Evolutionary conservation across 2,888 invertebrate species (phyloP), one percentile per base, ranked within the genome.

Genomic region (Augiades crinisus): DNA sequence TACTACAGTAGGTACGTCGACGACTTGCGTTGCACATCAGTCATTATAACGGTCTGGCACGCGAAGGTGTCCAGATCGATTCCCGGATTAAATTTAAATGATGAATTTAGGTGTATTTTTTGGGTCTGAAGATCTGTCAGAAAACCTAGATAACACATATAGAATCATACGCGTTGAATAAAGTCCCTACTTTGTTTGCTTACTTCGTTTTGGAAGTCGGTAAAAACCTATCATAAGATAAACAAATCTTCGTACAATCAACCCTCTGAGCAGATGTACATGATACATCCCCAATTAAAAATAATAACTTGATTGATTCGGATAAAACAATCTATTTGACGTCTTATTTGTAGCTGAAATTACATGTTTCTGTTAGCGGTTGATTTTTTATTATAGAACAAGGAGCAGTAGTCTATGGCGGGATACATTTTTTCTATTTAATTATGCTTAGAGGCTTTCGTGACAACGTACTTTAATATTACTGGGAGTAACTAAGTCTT

Each of bases 301-400:
- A 68, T 82, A 84, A 86, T 78, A 74, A 74, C 73, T 76, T 77
- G 75, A 81, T 82, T 76, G 77, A 74, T 79, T 78, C 68, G 65
- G 70, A 68, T 69, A 70, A 70, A 81, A 79, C 77, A 78, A 81
- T 78, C 75, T 72, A 71, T 80, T 72, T 78, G 77, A 84, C 75
- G 77, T 81, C 85, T 86, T 80, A 75, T 73, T 81, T 68, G 50
- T 54, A 69, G 60, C 64, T 65, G 60, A 81, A 85, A 86, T 85
- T 83, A 85, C 62, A 80, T 64, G 75, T 78, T 74, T 68, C 69
- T 69, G 38, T 71, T 62, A 59, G 59, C 65, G 62, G 58, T 41
- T 47, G 19, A 12, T 55, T 55, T 46, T 50, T 36, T 41, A 24
- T 7, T 6, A 8, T 30, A 33, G 27, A 30, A 40, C 8, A 8